Conservation (phyloP, 2,113 vertebrate species). For the Pygoscelis antarcticus region DNA sequence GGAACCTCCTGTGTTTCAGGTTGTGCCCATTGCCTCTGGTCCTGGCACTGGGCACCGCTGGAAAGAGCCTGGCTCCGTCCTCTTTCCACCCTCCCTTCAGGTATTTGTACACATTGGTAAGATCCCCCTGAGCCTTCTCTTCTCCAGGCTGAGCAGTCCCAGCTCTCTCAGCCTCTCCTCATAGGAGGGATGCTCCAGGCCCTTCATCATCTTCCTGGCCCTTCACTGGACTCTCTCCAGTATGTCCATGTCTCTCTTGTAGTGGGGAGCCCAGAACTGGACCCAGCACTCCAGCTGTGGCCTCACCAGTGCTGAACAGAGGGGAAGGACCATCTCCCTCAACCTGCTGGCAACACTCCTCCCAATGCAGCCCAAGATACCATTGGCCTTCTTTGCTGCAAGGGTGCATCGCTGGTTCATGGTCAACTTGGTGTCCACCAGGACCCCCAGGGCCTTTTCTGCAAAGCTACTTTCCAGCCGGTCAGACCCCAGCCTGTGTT, state of each 20-base stretch:
- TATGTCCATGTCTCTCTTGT: background rate
- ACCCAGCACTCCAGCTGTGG: background rate
- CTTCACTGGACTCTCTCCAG: background rate
- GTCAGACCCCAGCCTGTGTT: background rate
- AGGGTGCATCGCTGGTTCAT: background rate
- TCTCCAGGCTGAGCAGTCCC: background rate
- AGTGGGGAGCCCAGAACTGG: background rate
- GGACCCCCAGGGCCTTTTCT: background rate
- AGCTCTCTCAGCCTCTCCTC: background rate
- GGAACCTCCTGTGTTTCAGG: background rate
- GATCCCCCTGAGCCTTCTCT: background rate
- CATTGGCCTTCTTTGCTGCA: accelerated
- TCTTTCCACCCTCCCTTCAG: background rate
- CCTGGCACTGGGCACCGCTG: background rate
- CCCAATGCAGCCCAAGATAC: background rate
- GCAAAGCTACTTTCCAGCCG: background rate
- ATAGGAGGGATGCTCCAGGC: background rate
- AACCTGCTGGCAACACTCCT: background rate
- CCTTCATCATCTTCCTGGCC: background rate
- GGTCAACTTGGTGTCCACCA: background rate
- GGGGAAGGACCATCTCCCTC: background rate
- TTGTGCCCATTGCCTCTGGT: background rate
- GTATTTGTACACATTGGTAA: background rate
- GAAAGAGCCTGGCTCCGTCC: background rate
- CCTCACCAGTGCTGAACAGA: background rate